Base-by-base conservation (phyloP, 2,888 invertebrate species). In the Dryococelus australis region DNA sequence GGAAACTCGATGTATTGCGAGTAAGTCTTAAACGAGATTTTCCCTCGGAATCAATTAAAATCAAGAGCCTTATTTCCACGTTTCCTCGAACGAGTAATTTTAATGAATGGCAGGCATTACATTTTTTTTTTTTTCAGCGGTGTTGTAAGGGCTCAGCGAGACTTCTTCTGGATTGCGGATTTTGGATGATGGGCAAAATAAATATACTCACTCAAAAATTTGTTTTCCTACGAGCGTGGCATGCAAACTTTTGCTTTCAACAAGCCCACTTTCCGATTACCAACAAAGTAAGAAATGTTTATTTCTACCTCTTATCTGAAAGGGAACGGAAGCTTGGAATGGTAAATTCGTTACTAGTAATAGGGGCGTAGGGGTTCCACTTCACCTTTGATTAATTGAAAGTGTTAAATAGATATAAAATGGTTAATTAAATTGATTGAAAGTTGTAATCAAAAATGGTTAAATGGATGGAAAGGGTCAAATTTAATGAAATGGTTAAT, bases 21-120 rank as follows among this genome's bases (percentile, higher is more conserved):
- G 16, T 24, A n/a, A 65, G n/a, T 65, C 65, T 65, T 65, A 65
- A 65, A 65, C 65, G 65, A 65, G 65, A 65, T 65, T 65, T 65
- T 65, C 65, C 65, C 16, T 24, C 13, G 20, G 16, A 65, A 65
- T 65, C 65, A 65, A 65, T 65, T 65, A 65, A 65, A 65, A n/a
- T 65, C 65, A 65, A 65, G 65, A 65, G 65, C 65, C 65, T 65
- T 65, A 65, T 65, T 65, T 65, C 65, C 65, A 65, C 65, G 65
- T 65, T n/a, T 65, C n/a, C 65, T 65, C n/a, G 65, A 65, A n/a
- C 65, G 65, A 65, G 65, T 65, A n/a, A 65, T 65, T 65, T 65
- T 65, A 65, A 65, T 65, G 65, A 65, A 65, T n/a, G n/a, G 20
- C 24, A 65, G 65, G 65, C 13, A 65, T 65, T 12, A 65, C 65